A percentile compares a stretch with the other conserved stretches of the same genome.
Conservation (phyloP, 2,888 invertebrate species). For the Lumbricus terrestris region DNA sequence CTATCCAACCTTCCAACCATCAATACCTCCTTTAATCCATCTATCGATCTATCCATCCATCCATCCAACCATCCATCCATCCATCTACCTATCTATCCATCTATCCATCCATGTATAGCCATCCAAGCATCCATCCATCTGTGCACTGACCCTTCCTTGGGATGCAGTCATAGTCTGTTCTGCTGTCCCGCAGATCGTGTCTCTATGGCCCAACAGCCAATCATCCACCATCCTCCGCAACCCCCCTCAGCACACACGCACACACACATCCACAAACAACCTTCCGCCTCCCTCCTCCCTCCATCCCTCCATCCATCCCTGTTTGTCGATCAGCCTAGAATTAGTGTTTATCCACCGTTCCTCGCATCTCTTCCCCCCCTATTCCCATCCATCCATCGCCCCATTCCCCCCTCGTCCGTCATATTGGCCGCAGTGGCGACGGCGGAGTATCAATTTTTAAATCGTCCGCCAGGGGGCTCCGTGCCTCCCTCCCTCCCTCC, state of each 20-base stretch:
- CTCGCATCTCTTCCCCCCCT: background rate
- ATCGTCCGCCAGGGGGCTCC: background rate
- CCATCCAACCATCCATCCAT: background rate
- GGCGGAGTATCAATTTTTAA: constrained; percentile 19
- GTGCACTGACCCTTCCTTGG: background rate
- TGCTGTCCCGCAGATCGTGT: background rate
- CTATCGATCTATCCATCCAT: background rate
- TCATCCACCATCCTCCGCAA: background rate
- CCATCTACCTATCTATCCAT: background rate
- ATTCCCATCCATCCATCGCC: background rate
- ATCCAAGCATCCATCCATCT: background rate
- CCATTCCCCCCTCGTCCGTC: background rate
- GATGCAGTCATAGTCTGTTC: background rate
- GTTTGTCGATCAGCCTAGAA: background rate
- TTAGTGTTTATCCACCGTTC: background rate
- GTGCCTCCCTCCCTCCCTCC: too few relatives aligned
- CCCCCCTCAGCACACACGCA: constrained; percentile 10
- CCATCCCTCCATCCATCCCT: background rate
- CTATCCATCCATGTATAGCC: background rate
- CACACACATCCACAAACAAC: background rate
- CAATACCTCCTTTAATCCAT: too few relatives aligned
- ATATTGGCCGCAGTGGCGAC: too few relatives aligned
- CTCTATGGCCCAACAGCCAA: constrained; percentile 5
- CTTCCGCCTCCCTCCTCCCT: background rate
- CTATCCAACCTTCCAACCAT: background rate